Percentiles rank a stretch among this genome's conserved stretches.
phyloP scores from a whole-genome alignment of 2,888 invertebrate species.

The Chydorus sphaericus region DNA sequence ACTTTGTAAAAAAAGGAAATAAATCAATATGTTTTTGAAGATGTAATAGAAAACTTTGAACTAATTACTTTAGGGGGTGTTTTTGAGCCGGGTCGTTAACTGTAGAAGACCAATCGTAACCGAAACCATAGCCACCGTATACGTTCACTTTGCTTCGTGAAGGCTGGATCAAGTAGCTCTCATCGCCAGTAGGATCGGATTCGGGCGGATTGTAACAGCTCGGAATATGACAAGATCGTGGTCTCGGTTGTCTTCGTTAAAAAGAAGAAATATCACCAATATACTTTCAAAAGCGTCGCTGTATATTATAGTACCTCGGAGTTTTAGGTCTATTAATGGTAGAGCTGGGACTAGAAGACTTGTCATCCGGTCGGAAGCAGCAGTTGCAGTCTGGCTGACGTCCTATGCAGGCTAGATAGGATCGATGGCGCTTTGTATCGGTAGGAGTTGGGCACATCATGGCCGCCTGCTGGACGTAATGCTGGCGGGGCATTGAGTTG shows the following conservation, averaged over 20 bases:
- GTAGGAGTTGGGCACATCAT: neutral
- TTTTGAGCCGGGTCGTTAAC: constrained; percentile 1
- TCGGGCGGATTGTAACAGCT: neutral
- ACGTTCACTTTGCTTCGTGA: constrained; percentile 37
- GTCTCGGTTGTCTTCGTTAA: neutral
- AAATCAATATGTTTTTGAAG: too few species aligned
- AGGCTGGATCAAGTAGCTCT: neutral
- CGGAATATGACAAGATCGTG: neutral
- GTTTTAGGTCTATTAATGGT: neutral
- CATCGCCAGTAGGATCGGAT: neutral
- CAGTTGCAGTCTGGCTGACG: neutral
- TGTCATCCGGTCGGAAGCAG: constrained; percentile 2
- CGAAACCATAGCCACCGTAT: constrained; percentile 71
- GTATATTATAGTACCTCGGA: too few species aligned
- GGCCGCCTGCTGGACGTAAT: neutral
- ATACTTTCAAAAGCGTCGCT: too few species aligned
- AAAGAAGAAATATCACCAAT: too few species aligned
- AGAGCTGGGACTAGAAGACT: neutral
- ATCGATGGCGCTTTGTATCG: neutral
- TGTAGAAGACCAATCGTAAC: constrained; percentile 53
- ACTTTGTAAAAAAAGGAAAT: too few species aligned
- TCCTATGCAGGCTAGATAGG: neutral
- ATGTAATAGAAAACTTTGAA: neutral
- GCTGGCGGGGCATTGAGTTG: neutral
- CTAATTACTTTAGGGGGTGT: neutral